Conservation (phyloP, 2,888 invertebrate genomes). For the Netelia virgata region DNA sequence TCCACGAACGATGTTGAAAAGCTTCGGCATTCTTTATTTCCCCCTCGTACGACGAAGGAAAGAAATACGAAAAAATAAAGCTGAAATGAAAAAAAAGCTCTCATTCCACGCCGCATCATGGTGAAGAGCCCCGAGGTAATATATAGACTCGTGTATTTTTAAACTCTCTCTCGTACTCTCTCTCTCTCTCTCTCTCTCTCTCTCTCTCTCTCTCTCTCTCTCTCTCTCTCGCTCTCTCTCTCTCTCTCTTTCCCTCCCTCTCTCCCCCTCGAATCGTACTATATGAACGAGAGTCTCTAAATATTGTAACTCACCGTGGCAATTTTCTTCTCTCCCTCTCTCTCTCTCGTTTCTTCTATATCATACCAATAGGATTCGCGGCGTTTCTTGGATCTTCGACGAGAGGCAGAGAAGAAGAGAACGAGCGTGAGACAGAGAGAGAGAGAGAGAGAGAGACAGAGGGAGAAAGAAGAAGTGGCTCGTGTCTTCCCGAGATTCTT, state of each 20-base stretch:
- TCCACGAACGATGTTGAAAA: no score
- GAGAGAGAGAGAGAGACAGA: not conserved
- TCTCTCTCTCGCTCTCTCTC: no score
- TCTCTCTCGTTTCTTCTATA: not conserved
- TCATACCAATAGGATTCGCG: constrained; percentile 16
- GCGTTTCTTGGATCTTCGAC: constrained; percentile 47
- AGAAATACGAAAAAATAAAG: constrained; percentile 12
- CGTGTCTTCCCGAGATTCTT: constrained; percentile 7
- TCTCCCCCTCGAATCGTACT: constrained; percentile 24
- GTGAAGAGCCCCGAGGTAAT: constrained; percentile 20
- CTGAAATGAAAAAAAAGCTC: constrained; percentile 2
- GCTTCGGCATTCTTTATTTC: constrained; percentile 29
- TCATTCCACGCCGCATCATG: constrained; percentile 18
- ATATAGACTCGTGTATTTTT: constrained; percentile 62
- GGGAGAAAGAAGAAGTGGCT: not conserved
- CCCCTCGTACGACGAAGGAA: constrained; percentile 5
- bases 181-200: no score
- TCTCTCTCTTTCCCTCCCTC: not conserved
- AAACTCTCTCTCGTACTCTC: constrained; percentile 17
- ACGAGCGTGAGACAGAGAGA: not conserved
- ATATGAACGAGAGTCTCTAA: constrained; percentile 27
- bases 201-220: no score
- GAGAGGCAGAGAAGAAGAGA: not conserved
- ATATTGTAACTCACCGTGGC: constrained; percentile 29
- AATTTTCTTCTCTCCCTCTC: not conserved